Evolutionary conservation across 2,113 vertebrate genomes (phyloP).

Genomic region (Clarias macrocephalus): DNA sequence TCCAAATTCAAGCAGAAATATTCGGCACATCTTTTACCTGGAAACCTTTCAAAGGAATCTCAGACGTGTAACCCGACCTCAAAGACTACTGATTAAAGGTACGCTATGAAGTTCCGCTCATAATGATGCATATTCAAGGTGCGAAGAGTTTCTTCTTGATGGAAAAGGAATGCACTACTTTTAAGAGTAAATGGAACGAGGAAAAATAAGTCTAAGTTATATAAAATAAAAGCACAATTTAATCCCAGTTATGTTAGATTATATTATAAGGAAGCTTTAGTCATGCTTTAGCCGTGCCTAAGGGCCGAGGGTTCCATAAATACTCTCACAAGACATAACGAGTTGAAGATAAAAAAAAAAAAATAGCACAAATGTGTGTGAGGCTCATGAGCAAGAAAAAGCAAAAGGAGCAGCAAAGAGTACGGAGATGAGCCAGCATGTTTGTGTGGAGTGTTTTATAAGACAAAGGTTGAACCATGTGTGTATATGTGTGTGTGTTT

Average conservation of each 20-base stretch:
- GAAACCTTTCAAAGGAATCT: no score
- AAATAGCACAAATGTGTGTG: not conserved
- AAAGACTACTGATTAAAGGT: no score
- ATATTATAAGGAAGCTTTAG: not conserved
- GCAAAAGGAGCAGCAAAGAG: not conserved
- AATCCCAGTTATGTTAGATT: not conserved
- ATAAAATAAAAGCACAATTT: not conserved
- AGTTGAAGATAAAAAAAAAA: not conserved
- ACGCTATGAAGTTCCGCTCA: no score
- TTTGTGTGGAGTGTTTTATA: constrained; percentile 4
- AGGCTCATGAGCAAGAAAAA: not conserved
- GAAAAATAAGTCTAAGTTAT: not conserved
- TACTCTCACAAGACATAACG: constrained; percentile 11
- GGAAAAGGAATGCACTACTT: not conserved
- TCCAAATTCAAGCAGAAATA: no score
- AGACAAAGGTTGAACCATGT: constrained; percentile 6
- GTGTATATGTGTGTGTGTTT: constrained; percentile 38
- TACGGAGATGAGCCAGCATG: not conserved
- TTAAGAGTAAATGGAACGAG: not conserved
- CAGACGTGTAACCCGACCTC: no score
- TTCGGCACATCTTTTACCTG: no score
- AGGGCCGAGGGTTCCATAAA: not conserved
- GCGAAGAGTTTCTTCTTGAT: not conserved
- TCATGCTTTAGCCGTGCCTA: not conserved
- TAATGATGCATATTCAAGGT: no score